A percentile compares a stretch with the other conserved stretches of the same genome.
Evolutionary conservation across 2,797 vertebrate species (phyloP).

Genomic region (Sebastes kiyomatsui): DNA sequence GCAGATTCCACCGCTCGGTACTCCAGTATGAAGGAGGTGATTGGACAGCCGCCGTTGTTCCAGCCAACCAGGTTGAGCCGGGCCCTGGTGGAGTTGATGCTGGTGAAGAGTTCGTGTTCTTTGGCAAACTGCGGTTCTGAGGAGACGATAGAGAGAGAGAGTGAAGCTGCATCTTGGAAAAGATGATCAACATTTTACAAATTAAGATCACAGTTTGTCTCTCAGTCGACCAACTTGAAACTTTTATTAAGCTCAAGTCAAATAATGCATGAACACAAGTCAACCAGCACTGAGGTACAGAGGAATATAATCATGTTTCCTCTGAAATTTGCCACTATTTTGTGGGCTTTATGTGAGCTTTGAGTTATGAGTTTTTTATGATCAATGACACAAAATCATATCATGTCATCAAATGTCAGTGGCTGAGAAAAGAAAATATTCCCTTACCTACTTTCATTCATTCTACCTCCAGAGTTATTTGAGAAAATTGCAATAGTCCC

Average conservation of each 20-base stretch:
- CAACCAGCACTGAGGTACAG: not conserved
- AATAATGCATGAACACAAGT: not conserved
- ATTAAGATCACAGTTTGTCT: not conserved
- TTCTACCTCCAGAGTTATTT: not conserved
- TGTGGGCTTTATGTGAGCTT: not conserved
- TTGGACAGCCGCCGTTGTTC: slow-evolving; percentile 98
- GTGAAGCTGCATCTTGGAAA: not conserved
- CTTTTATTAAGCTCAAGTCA: not conserved
- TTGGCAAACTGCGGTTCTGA: slow-evolving; percentile 98
- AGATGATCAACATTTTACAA: not conserved
- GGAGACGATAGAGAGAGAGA: not conserved
- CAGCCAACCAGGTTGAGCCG: slow-evolving; percentile 95
- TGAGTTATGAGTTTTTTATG: slow-evolving; percentile 13
- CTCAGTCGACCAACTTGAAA: not conserved
- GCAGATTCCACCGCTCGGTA: slow-evolving; percentile 92
- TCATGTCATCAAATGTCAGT: not conserved
- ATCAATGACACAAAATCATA: slow-evolving; percentile 13
- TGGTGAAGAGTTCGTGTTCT: slow-evolving; percentile 97
- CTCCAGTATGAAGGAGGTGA: slow-evolving; percentile 96
- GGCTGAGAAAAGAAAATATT: not conserved
- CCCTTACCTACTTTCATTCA: not conserved
- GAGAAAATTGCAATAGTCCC: not conserved
- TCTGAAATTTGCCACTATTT: not conserved
- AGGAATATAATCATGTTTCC: not conserved
- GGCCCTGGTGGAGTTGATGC: slow-evolving; percentile 93